Evolutionary conservation across 2,888 invertebrate species (phyloP), one percentile per base, ranked within the genome.

Genomic region (Seira ritae): DNA sequence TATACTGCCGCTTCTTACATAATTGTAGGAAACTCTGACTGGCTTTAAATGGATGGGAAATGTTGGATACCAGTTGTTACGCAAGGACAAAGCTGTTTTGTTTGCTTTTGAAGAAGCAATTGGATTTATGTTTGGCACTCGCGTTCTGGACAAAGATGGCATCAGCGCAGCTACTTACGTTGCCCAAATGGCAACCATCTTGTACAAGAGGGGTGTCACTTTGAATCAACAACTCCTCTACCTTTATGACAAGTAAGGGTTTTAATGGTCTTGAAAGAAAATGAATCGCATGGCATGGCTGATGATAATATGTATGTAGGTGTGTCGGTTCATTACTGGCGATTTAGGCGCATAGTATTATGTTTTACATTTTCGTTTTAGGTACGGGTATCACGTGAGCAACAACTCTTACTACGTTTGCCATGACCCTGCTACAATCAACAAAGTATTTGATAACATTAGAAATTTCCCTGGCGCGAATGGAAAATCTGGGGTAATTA

Each of bases 41-140:
- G 99, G 99, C 0, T 99, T 99, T 90, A 99, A 99, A 90, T 99
- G 98, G 98, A 98, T 99, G 96, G 99, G 97, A 3, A 99, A 98
- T 91, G 93, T 93, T 89, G 93, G 96, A 0, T 92, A 94, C 37
- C 94, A 97, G 4, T 91, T 98, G 76, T 91, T 94, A 46, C 92
- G 93, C 80, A 91, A 94, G 77, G 95, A 94, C 31, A 96, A 96
- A 89, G 91, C 92, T 10, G 96, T 98, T 0, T 91, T 99, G 74
- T 97, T 98, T 91, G 98, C 98, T 0, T 99, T 96, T 91, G 99
- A 99, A 90, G 99, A 99, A 91, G 98, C 99, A 0, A 98, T 99
- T 90, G 99, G 98, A 0, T 99, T 96, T 90, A 98, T 99, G 98
- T 96, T 96, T 90, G 95, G 95, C n/a, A 93, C 94, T 1, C 92